These are phyloP conservation scores for Ischnus inquisitorius DNA, from an alignment of 2,888 invertebrate species.

Conservation along the genomic window DNA sequence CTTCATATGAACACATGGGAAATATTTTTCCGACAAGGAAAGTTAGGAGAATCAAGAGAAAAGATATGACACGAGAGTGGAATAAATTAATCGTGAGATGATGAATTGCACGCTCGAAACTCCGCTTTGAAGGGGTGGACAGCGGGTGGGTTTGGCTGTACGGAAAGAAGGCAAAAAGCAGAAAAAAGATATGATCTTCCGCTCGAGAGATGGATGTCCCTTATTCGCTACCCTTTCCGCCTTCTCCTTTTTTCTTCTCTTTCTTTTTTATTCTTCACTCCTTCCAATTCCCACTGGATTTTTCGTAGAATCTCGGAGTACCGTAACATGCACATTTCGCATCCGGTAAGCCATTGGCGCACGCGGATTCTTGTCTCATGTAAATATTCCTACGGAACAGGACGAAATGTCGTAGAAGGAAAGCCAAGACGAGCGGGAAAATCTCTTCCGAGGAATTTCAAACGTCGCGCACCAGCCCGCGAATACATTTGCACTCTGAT, in stretches of 20 bases:
- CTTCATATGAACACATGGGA: background rate
- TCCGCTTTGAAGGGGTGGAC: background rate
- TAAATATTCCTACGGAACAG: slow-evolving; percentile 40
- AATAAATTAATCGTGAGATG: slow-evolving; percentile 82
- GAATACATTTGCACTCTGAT: slow-evolving; percentile 52
- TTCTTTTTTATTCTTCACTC: slow-evolving; percentile 54
- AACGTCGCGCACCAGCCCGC: slow-evolving; percentile 17
- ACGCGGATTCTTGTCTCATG: background rate
- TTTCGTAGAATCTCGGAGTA: slow-evolving; percentile 20
- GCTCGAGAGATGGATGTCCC: slow-evolving; percentile 81
- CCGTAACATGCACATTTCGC: slow-evolving; percentile 3
- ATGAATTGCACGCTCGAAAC: slow-evolving; percentile 77
- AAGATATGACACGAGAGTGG: slow-evolving; percentile 70
- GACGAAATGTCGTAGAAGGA: slow-evolving; percentile 24
- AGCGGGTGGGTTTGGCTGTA: slow-evolving; percentile 24
- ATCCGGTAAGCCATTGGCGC: slow-evolving; percentile 24
- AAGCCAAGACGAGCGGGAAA: slow-evolving; percentile 33
- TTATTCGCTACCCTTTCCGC: slow-evolving; percentile 62
- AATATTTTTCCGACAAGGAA: background rate
- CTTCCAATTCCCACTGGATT: slow-evolving; percentile 54
- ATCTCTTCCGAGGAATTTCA: slow-evolving; percentile 49
- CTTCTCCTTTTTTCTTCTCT: background rate
- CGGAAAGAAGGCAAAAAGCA: slow-evolving; percentile 36
- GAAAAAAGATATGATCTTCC: slow-evolving; percentile 77
- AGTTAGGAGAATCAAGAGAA: slow-evolving; percentile 8